Conservation (phyloP, 2,113 vertebrate species). For the Archocentrus centrarchus region DNA sequence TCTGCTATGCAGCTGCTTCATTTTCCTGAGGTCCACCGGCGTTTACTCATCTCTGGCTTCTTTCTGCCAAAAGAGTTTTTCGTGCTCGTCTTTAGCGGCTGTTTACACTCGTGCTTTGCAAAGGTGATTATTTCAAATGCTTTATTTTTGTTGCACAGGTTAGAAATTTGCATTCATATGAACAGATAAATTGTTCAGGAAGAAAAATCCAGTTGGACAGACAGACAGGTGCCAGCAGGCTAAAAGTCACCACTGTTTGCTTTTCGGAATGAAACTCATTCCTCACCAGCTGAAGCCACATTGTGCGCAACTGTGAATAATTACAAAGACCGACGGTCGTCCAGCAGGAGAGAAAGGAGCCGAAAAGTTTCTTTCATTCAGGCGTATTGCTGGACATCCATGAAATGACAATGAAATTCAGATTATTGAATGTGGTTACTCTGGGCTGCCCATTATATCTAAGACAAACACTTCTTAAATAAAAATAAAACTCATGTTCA, state of each 20-base stretch:
- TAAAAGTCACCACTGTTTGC: not conserved
- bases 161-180: not conserved
- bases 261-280: not conserved
- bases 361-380: not conserved
- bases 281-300: not conserved
- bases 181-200: not conserved
- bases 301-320: not conserved
- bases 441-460: not conserved
- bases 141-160: not conserved
- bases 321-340: not conserved
- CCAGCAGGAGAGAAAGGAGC: rapidly evolving
- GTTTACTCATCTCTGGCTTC: slow-evolving; percentile 46
- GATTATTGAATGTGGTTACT: not conserved
- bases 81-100: slow-evolving; percentile 3
- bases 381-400: not conserved
- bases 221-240: not conserved
- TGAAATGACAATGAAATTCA: not conserved
- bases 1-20: slow-evolving; percentile 77
- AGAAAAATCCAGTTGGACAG: not conserved
- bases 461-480: not conserved
- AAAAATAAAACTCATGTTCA: not conserved
- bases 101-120: slow-evolving; percentile 12
- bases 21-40: slow-evolving; percentile 60
- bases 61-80: slow-evolving; percentile 19
- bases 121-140: slow-evolving; percentile 5